These are phyloP conservation scores for Sapayoa aenigma DNA, from an alignment of 2,113 vertebrate species.

Conservation along the genomic window DNA sequence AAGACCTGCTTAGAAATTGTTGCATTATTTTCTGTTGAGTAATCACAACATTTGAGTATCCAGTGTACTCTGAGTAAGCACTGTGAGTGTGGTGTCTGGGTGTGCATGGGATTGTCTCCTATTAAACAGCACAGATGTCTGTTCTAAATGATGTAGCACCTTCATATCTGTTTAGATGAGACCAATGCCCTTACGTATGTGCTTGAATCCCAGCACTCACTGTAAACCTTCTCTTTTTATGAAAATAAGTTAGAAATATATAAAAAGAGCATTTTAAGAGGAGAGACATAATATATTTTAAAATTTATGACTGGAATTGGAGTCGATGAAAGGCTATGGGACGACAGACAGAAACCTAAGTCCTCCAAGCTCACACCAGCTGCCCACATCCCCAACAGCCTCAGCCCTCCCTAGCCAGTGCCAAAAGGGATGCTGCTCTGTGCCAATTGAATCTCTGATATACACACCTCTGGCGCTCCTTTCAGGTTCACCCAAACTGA, in stretches of 20 bases:
- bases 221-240: neutral
- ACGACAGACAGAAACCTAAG: neutral
- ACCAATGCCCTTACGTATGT: neutral
- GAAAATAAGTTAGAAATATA: neutral
- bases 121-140: neutral
- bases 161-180: neutral
- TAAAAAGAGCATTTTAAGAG: neutral
- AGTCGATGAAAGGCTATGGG: neutral
- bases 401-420: neutral
- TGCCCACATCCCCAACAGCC: neutral
- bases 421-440: neutral
- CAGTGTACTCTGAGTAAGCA: neutral
- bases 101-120: neutral
- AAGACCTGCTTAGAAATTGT: neutral
- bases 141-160: neutral
- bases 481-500: neutral
- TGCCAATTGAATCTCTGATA: neutral
- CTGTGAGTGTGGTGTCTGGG: neutral
- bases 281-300: neutral
- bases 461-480: neutral
- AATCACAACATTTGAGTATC: slow-evolving; percentile 5
- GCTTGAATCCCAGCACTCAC: neutral
- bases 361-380: neutral
- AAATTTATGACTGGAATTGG: neutral
- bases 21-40: slow-evolving; percentile 2